Evolutionary conservation across 2,888 invertebrate species (phyloP).

Genomic region (Tenodera sinensis): DNA sequence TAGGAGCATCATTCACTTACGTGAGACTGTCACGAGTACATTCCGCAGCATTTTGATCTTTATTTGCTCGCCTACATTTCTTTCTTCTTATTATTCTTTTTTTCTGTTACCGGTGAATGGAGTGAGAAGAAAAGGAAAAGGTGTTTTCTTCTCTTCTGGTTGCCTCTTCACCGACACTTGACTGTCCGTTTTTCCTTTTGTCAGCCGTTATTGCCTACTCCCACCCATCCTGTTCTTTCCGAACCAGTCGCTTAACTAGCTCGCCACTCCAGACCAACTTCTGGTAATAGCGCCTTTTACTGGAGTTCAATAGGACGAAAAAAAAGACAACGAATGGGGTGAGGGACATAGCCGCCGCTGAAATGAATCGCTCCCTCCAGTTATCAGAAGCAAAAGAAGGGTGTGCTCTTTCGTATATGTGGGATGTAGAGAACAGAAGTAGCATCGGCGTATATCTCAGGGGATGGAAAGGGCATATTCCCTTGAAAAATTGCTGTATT

Average conservation of each 20-base stretch:
- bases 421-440: neutral
- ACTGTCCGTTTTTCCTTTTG: neutral
- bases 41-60: too few species aligned
- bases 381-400: neutral
- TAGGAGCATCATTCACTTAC: too few species aligned
- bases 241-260: neutral
- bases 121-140: neutral
- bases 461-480: neutral
- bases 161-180: neutral
- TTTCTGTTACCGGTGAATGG: neutral
- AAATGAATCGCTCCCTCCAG: neutral
- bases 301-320: constrained; percentile 11
- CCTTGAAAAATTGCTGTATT: too few species aligned
- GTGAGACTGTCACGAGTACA: too few species aligned
- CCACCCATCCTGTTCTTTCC: neutral
- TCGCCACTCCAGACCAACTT: constrained; percentile 6
- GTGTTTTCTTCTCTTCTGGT: neutral
- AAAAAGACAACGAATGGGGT: neutral
- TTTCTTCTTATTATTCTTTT: neutral
- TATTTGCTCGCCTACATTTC: neutral
- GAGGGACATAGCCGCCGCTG: neutral
- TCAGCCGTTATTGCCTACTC: neutral
- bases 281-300: constrained; percentile 19
- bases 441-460: neutral
- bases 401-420: neutral